Evolutionary conservation across 2,113 vertebrate species (phyloP), one percentile per base, ranked within the genome.

Genomic region (Phasianus colchicus): DNA sequence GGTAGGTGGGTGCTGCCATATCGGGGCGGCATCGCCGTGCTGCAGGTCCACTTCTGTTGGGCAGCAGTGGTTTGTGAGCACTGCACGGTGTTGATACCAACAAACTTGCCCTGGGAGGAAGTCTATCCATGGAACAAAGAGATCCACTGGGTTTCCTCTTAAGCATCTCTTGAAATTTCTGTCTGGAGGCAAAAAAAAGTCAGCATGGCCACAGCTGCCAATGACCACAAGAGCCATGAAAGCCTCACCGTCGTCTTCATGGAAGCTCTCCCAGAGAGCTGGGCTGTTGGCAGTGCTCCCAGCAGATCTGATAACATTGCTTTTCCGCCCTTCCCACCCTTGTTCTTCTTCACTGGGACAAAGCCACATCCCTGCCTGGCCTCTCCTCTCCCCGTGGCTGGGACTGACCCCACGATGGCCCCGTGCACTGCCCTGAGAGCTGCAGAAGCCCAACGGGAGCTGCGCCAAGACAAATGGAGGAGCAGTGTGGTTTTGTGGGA

Each of bases 221-320:
- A 32, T 50, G 16, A 2, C 9, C 20, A 0, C 0, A 0, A 0
- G 6, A 72, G 34, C 34, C n/a, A 9, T 3, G 8, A 5, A 2
- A 0, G 2, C 77, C 38, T 17, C 58, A 17, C 20, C 7, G 2
- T 60, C 34, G 11, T 24, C 2, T 5, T 24, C 57, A 8, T 13
- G 9, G 11, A 67, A 38, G 0, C 40, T 45, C 72, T 10, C 15
- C 50, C 25, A 4, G 58, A 24, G 12, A 6, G 10, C 0, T 74
- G 76, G 58, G 48, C 61, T 50, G 19, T 0, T 2, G 0, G 9
- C 10, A 4, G 3, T 1, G 6, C 32, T 76, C 43, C 66, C 47
- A 45, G 13, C 4, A 57, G 14, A 48, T 6, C 50, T 3, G 6
- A 14, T 11, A 20, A 17, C 11, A 7, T 66, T 17, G 7, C 34